Base-by-base conservation (phyloP, 2,888 invertebrate genomes). In the Synanthedon tipuliformis region DNA sequence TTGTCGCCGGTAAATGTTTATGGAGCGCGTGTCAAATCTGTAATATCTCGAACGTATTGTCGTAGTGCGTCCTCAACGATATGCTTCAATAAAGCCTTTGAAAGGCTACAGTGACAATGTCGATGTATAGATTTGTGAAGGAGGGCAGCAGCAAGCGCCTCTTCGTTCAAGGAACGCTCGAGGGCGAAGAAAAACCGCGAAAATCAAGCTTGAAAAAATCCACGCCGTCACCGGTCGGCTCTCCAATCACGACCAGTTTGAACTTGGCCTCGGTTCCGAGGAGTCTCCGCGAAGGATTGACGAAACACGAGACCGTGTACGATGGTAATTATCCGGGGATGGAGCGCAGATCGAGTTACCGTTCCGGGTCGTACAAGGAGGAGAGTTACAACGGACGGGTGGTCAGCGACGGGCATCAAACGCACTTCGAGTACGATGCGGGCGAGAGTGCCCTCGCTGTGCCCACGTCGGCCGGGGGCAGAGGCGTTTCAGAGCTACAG, bases 111-210 rank as follows among this genome's bases (percentile, higher is more conserved):
- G 64, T 57, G 61, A 77, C 61, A 64, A 91, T 91, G 90, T 90
- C 90, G 64, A 93, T 95, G 91, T 94, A 94, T 78, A 91, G 93
- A 75, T 95, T 95, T 81, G 92, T 94, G 60, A 92, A 93, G 79
- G 93, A 10, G 34, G 73, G 73, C 57, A 78, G 79, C 65, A 88
- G 89, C 66, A 90, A 90, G 71, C 90, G 94, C 57, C 89, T 95
- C 57, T 94, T 94, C 79, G 92, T 94, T 63, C 93, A 94, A 78
- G 94, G 91, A 49, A 91, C 91, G 23, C 84, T 92, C 34, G 91
- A 92, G 70, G 88, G 90, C 62, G 91, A 92, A 57, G 89, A 90
- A 57, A 88, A 86, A 63, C 88, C 88, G 48, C 68, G 81, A 53
- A 89, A 88, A 64, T 89, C 89, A 40, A 89, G 88, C 64, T 69